Evolutionary conservation across 2,888 invertebrate species (phyloP).

Genomic region (Holacanthella duospinosa): DNA sequence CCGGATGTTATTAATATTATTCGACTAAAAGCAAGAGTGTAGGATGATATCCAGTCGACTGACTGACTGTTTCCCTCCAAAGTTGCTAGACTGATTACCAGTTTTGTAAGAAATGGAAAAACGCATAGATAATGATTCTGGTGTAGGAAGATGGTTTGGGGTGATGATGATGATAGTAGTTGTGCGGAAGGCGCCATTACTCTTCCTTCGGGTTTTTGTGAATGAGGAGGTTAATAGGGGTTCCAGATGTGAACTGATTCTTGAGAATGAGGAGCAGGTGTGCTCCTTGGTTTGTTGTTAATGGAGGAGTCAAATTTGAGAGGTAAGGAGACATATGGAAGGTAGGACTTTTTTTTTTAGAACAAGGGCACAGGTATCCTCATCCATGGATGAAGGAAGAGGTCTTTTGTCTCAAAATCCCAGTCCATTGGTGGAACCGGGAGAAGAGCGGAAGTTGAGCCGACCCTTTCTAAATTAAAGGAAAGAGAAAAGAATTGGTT

Average conservation of each 20-base stretch:
- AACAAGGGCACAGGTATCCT: no score
- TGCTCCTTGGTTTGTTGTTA: neutral
- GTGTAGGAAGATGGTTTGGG: constrained; percentile 1
- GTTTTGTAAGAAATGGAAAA: neutral
- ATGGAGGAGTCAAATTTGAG: constrained; percentile 1
- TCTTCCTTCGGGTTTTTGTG: neutral
- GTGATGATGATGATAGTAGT: neutral
- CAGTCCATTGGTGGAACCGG: no score
- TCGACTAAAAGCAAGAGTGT: neutral
- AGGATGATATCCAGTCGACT: neutral
- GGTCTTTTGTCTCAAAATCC: neutral
- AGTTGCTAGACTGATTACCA: neutral
- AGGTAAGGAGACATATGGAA: neutral
- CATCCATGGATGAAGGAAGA: neutral
- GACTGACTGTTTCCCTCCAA: neutral
- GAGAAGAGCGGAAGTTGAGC: neutral
- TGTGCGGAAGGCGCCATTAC: neutral
- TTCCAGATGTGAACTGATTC: neutral
- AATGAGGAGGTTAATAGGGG: neutral
- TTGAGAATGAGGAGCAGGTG: neutral
- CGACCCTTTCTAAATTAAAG: constrained; percentile 1
- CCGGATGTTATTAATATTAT: neutral
- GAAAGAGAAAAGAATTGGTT: no score
- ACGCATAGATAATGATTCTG: neutral
- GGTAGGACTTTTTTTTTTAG: no score